Evolutionary conservation across 2,888 invertebrate species (phyloP), one percentile per base, ranked within the genome.

Genomic region (Chouioia cunea): DNA sequence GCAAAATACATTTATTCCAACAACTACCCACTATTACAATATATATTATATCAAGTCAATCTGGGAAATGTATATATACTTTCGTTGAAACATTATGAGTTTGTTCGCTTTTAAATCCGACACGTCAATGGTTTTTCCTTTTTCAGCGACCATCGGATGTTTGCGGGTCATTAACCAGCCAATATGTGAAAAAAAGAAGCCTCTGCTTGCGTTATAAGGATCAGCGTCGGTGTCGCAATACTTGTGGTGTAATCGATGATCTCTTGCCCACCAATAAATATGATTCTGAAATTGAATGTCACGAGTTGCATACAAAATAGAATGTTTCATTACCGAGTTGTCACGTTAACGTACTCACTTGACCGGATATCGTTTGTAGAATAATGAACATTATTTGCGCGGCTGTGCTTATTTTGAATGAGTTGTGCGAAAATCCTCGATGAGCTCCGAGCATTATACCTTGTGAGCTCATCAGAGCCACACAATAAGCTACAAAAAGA

Each of bases 141-240:
- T 91, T 70, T 88, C 87, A 43, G 89, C 90, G 50, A 95, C 93
- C 73, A 91, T 89, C 0, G 94, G 94, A 81, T 96, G 95, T 82
- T 95, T 95, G 75, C 88, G 89, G 73, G 87, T 87, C 89, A 95
- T 89, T 22, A 96, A 86, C 96, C 96, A 96, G 10, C 95, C 96
- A 63, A 95, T 89, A 82, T 96, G 96, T 2, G 92, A 89, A 86
- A 95, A 96, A 87, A 95, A 96, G 87, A 96, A 95, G 0, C 96
- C 96, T 57, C 93, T 87, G 58, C 88, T 89, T 0, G 93, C 89
- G 81, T 94, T 94, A 85, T 94, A 93, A 1, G 94, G 94, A 82
- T 94, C 94, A 0, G 89, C 93, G 77, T 93, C 90, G 0, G 91
- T 91, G 77, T 91, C 91, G 74, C 89, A 89, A 86, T 91, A 94